These are phyloP conservation scores for Semnornis frantzii DNA, from an alignment of 2,113 vertebrate species.

Conservation along the genomic window DNA sequence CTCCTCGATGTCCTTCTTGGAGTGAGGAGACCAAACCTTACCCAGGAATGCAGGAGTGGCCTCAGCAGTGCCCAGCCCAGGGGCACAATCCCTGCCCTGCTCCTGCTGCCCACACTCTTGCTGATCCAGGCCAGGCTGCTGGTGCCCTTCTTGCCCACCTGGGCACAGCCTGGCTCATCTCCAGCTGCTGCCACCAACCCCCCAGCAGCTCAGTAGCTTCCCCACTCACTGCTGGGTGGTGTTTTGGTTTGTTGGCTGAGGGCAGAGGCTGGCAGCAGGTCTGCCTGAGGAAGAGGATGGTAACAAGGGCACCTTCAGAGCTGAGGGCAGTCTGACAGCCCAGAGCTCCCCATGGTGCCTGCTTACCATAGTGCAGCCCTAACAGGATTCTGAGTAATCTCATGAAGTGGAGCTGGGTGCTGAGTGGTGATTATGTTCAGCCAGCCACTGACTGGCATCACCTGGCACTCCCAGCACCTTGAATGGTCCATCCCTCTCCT, in stretches of 20 bases:
- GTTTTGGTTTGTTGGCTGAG: background rate
- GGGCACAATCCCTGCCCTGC: no score
- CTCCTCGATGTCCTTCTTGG: no score
- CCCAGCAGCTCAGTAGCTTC: background rate
- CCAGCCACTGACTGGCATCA: background rate
- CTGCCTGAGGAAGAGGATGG: background rate
- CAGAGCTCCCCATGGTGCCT: background rate
- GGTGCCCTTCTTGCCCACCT: no score
- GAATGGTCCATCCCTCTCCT: rapidly evolving
- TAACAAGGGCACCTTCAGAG: background rate
- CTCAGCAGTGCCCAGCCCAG: no score
- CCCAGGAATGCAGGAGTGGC: no score
- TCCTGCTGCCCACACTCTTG: no score
- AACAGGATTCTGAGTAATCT: slow-evolving; percentile 39
- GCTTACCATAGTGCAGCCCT: background rate
- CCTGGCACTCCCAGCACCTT: background rate
- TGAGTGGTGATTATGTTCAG: background rate
- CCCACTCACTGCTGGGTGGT: background rate
- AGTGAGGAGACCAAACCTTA: no score
- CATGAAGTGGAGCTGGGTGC: background rate
- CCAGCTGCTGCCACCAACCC: no score
- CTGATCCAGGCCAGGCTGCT: no score
- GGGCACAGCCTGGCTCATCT: no score
- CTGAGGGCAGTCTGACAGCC: background rate
- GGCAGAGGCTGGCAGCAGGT: background rate